Evolutionary conservation across 2,888 invertebrate genomes (phyloP).

Genomic region (Thymelicus lineola): DNA sequence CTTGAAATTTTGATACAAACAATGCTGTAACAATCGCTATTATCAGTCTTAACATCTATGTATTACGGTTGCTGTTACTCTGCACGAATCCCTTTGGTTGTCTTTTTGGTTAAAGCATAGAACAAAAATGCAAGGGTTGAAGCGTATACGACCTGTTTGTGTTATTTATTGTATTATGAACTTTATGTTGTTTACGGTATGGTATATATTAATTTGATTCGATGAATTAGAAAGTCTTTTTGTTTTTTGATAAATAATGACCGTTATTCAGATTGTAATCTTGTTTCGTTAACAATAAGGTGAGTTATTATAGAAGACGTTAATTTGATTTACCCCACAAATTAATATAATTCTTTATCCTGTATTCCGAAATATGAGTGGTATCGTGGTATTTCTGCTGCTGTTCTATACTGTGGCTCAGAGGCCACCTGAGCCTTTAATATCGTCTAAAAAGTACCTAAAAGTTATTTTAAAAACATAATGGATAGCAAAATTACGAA

Average conservation of each 20-base stretch:
- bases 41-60: conserved; percentile 7
- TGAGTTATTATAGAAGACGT: background rate
- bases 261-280: background rate
- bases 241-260: background rate
- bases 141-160: conserved; percentile 5
- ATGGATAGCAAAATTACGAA: too few species aligned
- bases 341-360: background rate
- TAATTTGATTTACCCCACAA: background rate
- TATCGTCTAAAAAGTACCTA: too few species aligned
- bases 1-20: conserved; percentile 14
- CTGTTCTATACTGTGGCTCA: too few species aligned
- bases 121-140: conserved; percentile 11
- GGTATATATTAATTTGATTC: background rate
- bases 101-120: conserved; percentile 11
- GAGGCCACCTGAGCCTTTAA: too few species aligned
- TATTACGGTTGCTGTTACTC: conserved; percentile 2
- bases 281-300: background rate
- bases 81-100: conserved; percentile 7
- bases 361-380: background rate
- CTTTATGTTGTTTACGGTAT: background rate
- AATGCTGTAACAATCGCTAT: background rate
- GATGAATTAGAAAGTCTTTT: background rate
- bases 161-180: conserved; percentile 1
- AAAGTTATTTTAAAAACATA: too few species aligned
- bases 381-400: too few species aligned